Percentiles rank a stretch among this genome's conserved stretches.
Conservation (phyloP, 2,888 invertebrate genomes). For the Dyspetes luteomarginatus region DNA sequence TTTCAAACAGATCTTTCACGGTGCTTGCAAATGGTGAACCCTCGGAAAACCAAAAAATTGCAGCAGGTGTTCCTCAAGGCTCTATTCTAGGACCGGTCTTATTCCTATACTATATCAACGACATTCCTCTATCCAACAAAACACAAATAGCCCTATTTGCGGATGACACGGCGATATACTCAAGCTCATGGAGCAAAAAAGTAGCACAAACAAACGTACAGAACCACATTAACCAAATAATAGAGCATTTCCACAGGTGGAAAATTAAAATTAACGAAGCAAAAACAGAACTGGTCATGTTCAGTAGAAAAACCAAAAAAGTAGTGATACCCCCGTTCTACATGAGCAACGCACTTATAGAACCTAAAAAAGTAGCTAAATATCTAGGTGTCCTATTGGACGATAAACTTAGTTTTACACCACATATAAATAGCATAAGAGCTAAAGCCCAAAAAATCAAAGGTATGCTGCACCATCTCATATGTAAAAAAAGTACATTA, state of each 20-base stretch:
- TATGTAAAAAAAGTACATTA: conserved; percentile 22
- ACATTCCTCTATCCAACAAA: conserved; percentile 56
- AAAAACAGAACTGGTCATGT: background rate
- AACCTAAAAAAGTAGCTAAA: conserved; percentile 42
- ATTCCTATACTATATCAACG: conserved; percentile 58
- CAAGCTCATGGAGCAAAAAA: conserved; percentile 2
- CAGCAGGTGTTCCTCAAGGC: conserved; percentile 66
- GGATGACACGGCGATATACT: conserved; percentile 67
- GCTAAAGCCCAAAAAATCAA: conserved; percentile 3
- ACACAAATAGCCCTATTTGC: conserved; percentile 63
- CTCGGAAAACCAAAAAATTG: conserved; percentile 43
- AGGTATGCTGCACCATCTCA: conserved; percentile 10
- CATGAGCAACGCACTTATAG: background rate
- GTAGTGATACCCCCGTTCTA: background rate
- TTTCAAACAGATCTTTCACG: conserved; percentile 53
- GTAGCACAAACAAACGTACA: background rate
- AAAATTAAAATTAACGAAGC: background rate
- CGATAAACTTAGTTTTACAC: conserved; percentile 10
- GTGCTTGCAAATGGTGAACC: conserved; percentile 46
- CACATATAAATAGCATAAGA: background rate
- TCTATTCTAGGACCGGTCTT: conserved; percentile 61
- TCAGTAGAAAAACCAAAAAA: background rate
- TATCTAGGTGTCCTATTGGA: conserved; percentile 40
- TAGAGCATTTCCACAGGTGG: background rate
- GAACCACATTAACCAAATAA: background rate